Evolutionary conservation across 2,113 vertebrate genomes (phyloP), one percentile per base, ranked within the genome.

Genomic region (Penelope pileata): DNA sequence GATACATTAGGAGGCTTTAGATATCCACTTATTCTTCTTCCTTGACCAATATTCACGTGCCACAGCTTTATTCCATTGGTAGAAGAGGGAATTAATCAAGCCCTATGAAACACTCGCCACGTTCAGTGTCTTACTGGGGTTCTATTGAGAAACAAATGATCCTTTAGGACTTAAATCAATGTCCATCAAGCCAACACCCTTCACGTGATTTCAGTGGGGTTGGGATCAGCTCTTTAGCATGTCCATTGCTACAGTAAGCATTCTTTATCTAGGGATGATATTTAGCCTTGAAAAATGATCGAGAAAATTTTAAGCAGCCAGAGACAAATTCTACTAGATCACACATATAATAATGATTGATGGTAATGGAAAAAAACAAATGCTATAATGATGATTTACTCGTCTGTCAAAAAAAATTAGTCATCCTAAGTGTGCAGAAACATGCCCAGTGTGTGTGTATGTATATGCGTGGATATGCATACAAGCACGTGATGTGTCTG

Each of bases 241-340:
- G 67, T 85, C 34, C 75, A 7, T 38, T 60, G 21, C 75, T 81
- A 53, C 73, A 86, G 62, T 29, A 36, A 78, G 23, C 75, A 40
- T 91, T 95, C 82, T 95, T 88, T 95, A 91, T 79, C 88, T 34
- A 38, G 83, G 86, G 94, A 90, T 82, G 86, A 92, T 93, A 73
- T 82, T 95, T 88, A 90, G 90, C 68, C 62, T 81, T 94, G 93
- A 91, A 94, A 96, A 94, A 93, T 0, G 8, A 88, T 68, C 83
- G 73, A 62, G 79, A 91, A 94, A 87, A 47, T 76, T 88, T 93
- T 92, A 90, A 96, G 69, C 90, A 92, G 83, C 80, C 69, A 1
- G 86, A 96, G 94, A 96, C 90, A 96, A 90, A 96, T 93, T 82
- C 80, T 90, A 21, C 95, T 76, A 68, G 90, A 94, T 94, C 91